Percentiles rank a stretch among this genome's conserved stretches.
These are phyloP conservation scores for Rhagonycha fulva DNA, from an alignment of 2,888 invertebrate genomes.

Conservation along the genomic window DNA sequence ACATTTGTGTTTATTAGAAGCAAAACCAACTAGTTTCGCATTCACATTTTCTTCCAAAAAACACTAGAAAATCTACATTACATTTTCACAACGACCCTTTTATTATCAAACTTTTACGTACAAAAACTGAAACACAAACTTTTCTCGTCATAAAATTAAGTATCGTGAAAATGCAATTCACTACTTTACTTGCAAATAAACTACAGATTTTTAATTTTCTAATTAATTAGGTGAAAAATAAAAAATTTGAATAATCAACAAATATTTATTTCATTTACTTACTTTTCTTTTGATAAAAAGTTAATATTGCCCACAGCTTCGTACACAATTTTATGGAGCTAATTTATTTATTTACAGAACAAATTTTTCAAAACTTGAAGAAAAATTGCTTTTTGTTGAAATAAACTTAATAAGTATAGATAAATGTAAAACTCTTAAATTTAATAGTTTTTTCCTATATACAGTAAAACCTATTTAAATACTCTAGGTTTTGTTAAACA, in stretches of 20 bases:
- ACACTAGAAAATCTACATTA: background rate
- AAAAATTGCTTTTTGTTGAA: background rate
- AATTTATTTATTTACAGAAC: background rate
- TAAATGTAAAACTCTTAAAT: background rate
- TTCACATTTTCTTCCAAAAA: background rate
- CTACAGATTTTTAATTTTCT: background rate
- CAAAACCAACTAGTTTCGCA: background rate
- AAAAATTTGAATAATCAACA: background rate
- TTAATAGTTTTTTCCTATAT: background rate
- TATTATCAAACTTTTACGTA: background rate
- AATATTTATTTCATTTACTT: background rate
- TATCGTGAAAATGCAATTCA: background rate
- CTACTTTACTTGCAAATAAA: background rate
- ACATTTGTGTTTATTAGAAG: constrained; percentile 1
- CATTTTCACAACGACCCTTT: background rate
- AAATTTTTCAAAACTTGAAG: background rate
- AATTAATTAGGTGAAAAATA: background rate
- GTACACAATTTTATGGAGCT: background rate
- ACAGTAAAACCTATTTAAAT: background rate
- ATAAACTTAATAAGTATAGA: background rate
- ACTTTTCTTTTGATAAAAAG: background rate
- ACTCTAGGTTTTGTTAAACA: background rate
- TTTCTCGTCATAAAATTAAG: background rate
- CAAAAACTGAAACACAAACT: background rate
- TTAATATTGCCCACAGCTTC: background rate